These are phyloP conservation scores for Dipodomys stephensi DNA, from an alignment of 2,113 vertebrate species.

Conservation along the genomic window DNA sequence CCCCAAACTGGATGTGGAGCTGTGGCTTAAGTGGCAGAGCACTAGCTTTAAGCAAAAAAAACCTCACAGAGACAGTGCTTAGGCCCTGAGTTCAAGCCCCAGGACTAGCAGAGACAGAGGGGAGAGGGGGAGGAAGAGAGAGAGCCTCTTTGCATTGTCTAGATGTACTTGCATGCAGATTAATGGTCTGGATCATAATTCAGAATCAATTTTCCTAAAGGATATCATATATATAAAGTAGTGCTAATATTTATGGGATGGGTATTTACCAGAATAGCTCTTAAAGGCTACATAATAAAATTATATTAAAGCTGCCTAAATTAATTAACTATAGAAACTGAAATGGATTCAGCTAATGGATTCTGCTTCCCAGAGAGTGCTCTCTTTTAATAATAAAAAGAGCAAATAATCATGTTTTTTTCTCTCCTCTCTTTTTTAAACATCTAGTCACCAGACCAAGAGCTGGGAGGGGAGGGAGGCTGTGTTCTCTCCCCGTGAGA, in stretches of 20 bases:
- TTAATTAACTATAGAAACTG: constrained; percentile 70
- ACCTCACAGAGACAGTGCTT: no score
- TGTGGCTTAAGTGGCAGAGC: no score
- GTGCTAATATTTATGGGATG: constrained; percentile 67
- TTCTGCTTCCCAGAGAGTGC: constrained; percentile 56
- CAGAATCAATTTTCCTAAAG: constrained; percentile 39
- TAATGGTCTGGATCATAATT: constrained; percentile 60
- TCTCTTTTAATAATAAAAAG: constrained; percentile 48
- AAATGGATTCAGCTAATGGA: constrained; percentile 72
- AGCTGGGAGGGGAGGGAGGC: background rate
- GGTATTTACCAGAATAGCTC: constrained; percentile 77
- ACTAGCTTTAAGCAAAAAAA: no score
- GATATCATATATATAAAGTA: constrained; percentile 49
- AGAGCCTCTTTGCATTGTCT: constrained; percentile 29
- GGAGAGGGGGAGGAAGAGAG: no score
- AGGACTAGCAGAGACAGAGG: no score
- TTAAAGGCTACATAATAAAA: constrained; percentile 78
- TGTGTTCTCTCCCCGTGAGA: background rate
- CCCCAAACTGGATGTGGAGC: no score
- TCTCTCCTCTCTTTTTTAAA: constrained; percentile 8
- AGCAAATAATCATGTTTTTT: background rate
- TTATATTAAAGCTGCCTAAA: constrained; percentile 67
- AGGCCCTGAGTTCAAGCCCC: no score
- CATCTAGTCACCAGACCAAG: background rate
- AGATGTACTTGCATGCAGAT: constrained; percentile 30